These are phyloP conservation scores for Salminus brasiliensis DNA, from an alignment of 2,113 vertebrate species.

Conservation along the genomic window DNA sequence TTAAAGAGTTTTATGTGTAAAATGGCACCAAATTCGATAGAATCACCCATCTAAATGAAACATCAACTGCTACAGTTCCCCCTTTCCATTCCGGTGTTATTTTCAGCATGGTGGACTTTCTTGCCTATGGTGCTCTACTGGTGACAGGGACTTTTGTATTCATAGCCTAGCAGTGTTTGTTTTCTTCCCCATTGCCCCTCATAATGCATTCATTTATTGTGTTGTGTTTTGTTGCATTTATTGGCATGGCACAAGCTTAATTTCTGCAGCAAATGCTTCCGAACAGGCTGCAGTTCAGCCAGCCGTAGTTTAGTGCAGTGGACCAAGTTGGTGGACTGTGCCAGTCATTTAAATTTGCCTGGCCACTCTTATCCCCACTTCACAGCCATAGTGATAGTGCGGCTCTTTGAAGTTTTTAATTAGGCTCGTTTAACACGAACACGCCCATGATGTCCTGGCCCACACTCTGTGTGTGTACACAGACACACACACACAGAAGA, in stretches of 20 bases:
- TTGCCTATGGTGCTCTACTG: neutral
- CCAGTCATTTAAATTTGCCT: constrained; percentile 5
- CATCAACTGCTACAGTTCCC: no score
- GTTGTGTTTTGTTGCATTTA: neutral
- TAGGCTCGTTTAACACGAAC: neutral
- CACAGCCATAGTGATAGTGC: constrained; percentile 1
- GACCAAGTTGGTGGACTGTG: neutral
- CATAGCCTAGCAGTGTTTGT: neutral
- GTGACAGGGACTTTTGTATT: neutral
- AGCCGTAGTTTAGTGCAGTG: neutral
- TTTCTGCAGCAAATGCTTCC: neutral
- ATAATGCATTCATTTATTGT: neutral
- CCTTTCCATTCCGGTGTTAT: neutral
- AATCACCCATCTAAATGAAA: no score
- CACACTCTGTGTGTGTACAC: no score
- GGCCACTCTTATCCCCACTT: neutral
- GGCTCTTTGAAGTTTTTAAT: constrained; percentile 21
- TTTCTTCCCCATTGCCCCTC: neutral
- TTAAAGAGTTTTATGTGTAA: no score
- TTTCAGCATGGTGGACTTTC: neutral
- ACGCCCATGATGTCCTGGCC: neutral
- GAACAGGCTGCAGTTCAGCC: neutral
- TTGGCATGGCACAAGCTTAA: neutral
- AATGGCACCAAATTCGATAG: no score
- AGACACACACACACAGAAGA: neutral